Conservation (phyloP, 2,797 vertebrate species). For the Cephalopachus bancanus region DNA sequence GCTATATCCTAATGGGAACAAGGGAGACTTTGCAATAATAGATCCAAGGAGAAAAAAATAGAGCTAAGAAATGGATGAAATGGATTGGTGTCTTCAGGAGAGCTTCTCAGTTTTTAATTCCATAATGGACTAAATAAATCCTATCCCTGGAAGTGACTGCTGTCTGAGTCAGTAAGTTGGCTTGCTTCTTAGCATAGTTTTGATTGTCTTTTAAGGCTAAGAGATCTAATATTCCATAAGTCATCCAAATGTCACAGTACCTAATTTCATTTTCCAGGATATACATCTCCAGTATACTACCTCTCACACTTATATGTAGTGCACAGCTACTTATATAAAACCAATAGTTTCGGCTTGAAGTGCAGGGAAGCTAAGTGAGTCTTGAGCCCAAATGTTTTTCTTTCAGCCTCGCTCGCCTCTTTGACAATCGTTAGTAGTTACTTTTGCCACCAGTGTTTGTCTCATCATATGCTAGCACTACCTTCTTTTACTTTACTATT, state of each 20-base stretch:
- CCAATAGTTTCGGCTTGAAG: background rate
- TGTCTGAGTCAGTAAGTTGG: background rate
- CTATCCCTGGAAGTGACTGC: background rate
- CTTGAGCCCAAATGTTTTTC: background rate
- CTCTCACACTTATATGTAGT: background rate
- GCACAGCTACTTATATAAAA: background rate
- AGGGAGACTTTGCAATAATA: background rate
- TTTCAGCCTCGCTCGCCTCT: background rate
- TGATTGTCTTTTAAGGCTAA: background rate
- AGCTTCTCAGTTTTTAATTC: background rate
- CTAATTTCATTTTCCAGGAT: background rate
- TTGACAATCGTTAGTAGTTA: background rate
- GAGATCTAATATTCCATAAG: background rate
- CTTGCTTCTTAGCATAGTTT: background rate
- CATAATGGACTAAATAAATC: background rate
- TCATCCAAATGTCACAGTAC: background rate
- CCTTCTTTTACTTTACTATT: background rate
- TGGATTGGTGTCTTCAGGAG: background rate
- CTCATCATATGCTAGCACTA: rapidly evolving
- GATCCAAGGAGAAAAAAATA: background rate
- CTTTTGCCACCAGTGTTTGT: background rate
- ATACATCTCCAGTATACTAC: background rate
- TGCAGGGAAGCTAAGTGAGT: background rate
- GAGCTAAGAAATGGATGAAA: background rate
- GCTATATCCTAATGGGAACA: background rate